phyloP scores from a whole-genome alignment of 2,113 vertebrate genomes.

The Illadopsis cleaveri region DNA sequence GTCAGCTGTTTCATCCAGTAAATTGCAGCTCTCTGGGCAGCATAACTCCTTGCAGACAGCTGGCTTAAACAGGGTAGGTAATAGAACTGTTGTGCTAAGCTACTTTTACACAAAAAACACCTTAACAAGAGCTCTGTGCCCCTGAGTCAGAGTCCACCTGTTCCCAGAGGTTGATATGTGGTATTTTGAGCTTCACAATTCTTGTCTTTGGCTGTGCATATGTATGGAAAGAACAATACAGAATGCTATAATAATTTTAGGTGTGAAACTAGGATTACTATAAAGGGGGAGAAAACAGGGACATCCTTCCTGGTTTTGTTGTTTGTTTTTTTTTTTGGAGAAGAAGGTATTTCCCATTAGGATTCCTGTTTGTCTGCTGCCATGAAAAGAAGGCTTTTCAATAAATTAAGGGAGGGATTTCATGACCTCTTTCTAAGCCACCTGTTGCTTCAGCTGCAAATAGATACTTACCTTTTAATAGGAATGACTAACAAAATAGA shows the following conservation, averaged over 20 bases:
- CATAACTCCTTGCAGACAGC: conserved; percentile 76
- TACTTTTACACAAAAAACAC: conserved; percentile 78
- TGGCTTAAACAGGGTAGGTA: conserved; percentile 78
- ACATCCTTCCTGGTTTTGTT: neutral
- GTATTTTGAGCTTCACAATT: conserved; percentile 27
- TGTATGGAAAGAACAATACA: conserved; percentile 13
- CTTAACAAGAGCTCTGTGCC: conserved; percentile 80
- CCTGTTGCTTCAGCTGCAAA: conserved; percentile 18
- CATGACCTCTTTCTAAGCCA: neutral
- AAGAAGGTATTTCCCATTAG: neutral
- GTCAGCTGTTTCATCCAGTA: conserved; percentile 81
- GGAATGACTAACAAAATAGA: neutral
- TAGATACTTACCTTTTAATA: neutral
- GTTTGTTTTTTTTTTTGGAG: neutral
- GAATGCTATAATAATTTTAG: conserved; percentile 46
- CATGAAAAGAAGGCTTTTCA: conserved; percentile 17
- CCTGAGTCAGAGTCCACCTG: conserved; percentile 71
- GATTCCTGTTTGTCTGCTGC: conserved; percentile 4
- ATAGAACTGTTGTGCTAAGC: conserved; percentile 66
- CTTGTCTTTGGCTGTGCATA: neutral
- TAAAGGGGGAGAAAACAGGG: neutral
- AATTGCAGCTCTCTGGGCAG: conserved; percentile 42
- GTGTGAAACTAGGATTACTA: conserved; percentile 21
- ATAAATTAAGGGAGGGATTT: conserved; percentile 10
- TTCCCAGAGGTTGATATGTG: conserved; percentile 42